Evolutionary conservation across 2,888 invertebrate species (phyloP), one percentile per base, ranked within the genome.

Genomic region (Smittia aterrima): DNA sequence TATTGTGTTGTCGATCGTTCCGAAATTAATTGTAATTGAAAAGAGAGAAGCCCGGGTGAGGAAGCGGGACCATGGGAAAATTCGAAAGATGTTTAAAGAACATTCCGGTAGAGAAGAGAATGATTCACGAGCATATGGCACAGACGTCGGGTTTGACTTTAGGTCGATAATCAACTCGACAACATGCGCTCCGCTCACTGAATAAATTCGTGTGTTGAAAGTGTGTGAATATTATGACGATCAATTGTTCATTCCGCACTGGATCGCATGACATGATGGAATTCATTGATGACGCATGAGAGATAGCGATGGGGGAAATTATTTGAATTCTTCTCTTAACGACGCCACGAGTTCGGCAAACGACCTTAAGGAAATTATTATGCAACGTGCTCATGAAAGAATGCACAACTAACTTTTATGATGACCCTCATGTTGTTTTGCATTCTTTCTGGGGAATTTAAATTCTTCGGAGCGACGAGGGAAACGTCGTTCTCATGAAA

Each of bases 21-120:
- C 53, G 22, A 70, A 70, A 70, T 70, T 70, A 70, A 70, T 70
- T 70, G 70, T 70, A 70, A 67, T 67, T 67, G 67, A 67, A 67
- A 41, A 22, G 22, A 41, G 13, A 41, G 67, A 25, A 53, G 22
- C 18, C 16, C 6, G 47, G 24, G 22, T 32, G 32, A 32, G 32
- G 32, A 32, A 32, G 32, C 32, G 32, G 11, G 54, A 70, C 1
- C 70, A 70, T 70, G 70, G 70, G 54, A 70, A 70, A 70, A 70
- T 53, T 27, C 24, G 54, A 70, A 70, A 70, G 70, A 41, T 70
- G 70, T 20, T 16, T n/a, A n/a, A 32, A 9, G 27, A 54, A 27
- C 22, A 70, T 70, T 70, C 70, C 70, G 53, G 70, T 13, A 70
- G 70, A 32, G 32, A n/a, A n/a, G n/a, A n/a, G n/a, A 47, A 68